phyloP scores from a whole-genome alignment of 2,797 vertebrate species.

The Hemibagrus guttatus region DNA sequence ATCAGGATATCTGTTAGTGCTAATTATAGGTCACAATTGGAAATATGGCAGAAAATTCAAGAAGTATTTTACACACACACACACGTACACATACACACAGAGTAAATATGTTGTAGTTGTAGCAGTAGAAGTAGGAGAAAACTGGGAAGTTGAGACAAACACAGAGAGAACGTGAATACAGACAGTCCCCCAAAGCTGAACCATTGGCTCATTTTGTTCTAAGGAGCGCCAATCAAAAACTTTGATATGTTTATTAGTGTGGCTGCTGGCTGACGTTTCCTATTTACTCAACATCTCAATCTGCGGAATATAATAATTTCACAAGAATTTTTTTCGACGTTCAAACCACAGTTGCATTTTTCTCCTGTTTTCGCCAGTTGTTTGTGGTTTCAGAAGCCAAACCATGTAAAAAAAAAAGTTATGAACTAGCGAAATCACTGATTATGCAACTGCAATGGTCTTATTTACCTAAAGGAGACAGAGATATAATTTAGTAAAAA shows the following conservation, averaged over 20 bases:
- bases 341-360: slow-evolving; percentile 44
- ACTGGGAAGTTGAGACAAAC: not conserved
- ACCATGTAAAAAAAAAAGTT: not conserved
- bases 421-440: not conserved
- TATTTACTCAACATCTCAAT: not conserved
- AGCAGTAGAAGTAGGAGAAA: not conserved
- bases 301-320: not conserved
- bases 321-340: slow-evolving; percentile 25
- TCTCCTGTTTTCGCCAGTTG: slow-evolving; percentile 5
- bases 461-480: not conserved
- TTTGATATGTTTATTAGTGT: not conserved
- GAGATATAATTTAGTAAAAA: not conserved
- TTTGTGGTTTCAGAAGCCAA: slow-evolving; percentile 34
- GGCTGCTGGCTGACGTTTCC: not conserved
- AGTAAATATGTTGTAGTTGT: not conserved
- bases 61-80: not conserved
- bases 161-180: not conserved
- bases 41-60: not conserved
- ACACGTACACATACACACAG: not conserved
- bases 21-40: not conserved
- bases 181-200: not conserved
- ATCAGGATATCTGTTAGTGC: not conserved
- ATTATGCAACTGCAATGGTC: not conserved
- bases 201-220: not conserved
- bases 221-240: not conserved